Percentiles rank a stretch among this genome's conserved stretches.
Evolutionary conservation across 2,888 invertebrate species (phyloP).

Genomic region (Plebejus argus): DNA sequence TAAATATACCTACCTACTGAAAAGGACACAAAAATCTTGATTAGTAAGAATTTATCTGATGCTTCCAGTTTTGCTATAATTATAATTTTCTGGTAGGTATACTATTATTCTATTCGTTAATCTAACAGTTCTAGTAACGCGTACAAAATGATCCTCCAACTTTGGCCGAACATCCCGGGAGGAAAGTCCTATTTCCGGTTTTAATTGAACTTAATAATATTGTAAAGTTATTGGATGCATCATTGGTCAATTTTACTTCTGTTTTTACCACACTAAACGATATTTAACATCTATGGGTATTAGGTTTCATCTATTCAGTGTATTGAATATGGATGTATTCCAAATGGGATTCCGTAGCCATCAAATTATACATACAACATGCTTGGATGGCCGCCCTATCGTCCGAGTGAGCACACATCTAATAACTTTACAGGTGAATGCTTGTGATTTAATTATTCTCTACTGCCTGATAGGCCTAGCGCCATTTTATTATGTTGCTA

Average conservation of each 20-base stretch:
- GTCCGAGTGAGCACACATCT: slow-evolving; percentile 21
- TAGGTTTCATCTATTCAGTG: background rate
- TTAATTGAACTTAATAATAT: too few species aligned
- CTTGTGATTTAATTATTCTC: slow-evolving; percentile 12
- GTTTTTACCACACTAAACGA: background rate
- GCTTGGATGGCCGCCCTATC: slow-evolving; percentile 26
- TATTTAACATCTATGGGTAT: background rate
- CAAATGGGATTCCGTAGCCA: background rate
- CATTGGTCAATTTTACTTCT: too few species aligned
- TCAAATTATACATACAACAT: slow-evolving; percentile 16
- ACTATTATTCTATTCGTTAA: too few species aligned
- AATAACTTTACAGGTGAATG: slow-evolving; percentile 23
- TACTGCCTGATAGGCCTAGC: background rate
- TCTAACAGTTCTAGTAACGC: too few species aligned
- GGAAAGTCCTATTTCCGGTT: too few species aligned
- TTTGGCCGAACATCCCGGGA: too few species aligned
- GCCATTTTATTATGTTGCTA: background rate
- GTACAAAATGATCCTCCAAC: too few species aligned
- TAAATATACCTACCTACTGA: background rate
- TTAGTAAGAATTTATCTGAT: background rate
- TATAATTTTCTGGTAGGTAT: too few species aligned
- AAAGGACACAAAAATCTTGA: background rate
- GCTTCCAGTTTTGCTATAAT: background rate
- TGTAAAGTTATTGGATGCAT: too few species aligned
- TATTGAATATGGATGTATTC: slow-evolving; percentile 3